phyloP scores from a whole-genome alignment of 2,888 invertebrate species.

The Xestia ashworthii region DNA sequence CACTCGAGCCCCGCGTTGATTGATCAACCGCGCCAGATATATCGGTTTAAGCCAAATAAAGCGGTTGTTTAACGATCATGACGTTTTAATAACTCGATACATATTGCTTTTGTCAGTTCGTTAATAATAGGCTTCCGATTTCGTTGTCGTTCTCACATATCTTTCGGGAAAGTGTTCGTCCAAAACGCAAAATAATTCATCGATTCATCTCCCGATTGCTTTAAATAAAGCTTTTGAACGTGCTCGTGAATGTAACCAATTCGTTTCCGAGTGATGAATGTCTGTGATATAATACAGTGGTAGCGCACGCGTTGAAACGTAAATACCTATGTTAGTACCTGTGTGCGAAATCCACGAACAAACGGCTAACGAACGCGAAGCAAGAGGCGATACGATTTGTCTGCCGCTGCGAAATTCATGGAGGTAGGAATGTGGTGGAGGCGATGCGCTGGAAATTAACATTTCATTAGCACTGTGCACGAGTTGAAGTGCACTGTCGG shows the following conservation, averaged over 20 bases:
- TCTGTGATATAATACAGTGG: conserved; percentile 73
- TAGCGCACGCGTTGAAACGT: conserved; percentile 79
- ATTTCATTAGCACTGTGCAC: conserved; percentile 56
- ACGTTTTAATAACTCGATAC: conserved; percentile 56
- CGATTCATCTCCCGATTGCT: conserved; percentile 42
- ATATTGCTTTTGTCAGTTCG: conserved; percentile 36
- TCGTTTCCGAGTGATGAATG: conserved; percentile 65
- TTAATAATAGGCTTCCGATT: conserved; percentile 39
- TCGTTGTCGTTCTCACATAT: conserved; percentile 5
- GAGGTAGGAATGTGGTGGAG: conserved; percentile 61
- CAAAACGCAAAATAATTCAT: conserved; percentile 17
- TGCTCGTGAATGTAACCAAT: conserved; percentile 46
- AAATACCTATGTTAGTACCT: conserved; percentile 76
- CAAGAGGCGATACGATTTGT: conserved; percentile 81
- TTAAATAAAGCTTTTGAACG: conserved; percentile 43
- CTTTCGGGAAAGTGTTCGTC: conserved; percentile 19
- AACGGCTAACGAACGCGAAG: conserved; percentile 86
- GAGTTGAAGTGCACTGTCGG: conserved; percentile 29
- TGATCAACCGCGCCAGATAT: conserved; percentile 64
- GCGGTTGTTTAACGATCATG: conserved; percentile 51
- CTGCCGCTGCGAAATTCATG: conserved; percentile 68
- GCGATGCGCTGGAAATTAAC: conserved; percentile 53
- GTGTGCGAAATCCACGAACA: conserved; percentile 79
- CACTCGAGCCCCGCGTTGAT: conserved; percentile 60
- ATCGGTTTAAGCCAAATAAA: conserved; percentile 60